phyloP scores from a whole-genome alignment of 2,888 invertebrate genomes.

The Orgyia antiqua region DNA sequence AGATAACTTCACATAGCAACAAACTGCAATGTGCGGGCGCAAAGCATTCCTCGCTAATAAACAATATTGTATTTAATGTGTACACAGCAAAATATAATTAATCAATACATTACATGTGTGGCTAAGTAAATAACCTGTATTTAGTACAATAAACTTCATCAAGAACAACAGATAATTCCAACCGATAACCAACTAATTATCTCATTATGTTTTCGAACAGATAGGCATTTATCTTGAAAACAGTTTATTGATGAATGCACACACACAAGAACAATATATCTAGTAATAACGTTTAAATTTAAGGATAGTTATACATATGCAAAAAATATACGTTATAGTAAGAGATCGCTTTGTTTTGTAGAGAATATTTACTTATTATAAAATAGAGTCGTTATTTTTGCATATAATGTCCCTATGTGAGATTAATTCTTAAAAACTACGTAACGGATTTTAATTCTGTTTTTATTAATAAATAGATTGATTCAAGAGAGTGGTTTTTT shows the following conservation, averaged over 20 bases:
- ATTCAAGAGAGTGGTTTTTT: too few relatives aligned
- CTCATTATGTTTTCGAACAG: slow-evolving; percentile 53
- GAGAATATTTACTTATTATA: too few relatives aligned
- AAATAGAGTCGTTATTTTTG: too few relatives aligned
- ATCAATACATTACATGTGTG: slow-evolving; percentile 40
- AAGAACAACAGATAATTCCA: slow-evolving; percentile 59
- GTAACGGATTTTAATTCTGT: too few relatives aligned
- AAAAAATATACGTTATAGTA: too few relatives aligned
- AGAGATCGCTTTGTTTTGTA: too few relatives aligned
- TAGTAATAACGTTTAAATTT: slow-evolving; percentile 21
- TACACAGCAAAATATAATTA: slow-evolving; percentile 38
- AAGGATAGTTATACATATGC: too few relatives aligned
- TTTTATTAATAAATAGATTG: too few relatives aligned
- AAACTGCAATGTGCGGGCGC: slow-evolving; percentile 9
- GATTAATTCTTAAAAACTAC: too few relatives aligned
- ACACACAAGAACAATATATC: slow-evolving; percentile 27
- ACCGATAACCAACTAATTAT: slow-evolving; percentile 60
- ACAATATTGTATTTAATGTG: slow-evolving; percentile 19
- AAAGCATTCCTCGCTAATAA: slow-evolving; percentile 22
- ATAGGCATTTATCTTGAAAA: slow-evolving; percentile 47
- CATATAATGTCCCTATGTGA: too few relatives aligned
- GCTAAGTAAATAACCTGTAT: slow-evolving; percentile 66
- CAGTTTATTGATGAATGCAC: slow-evolving; percentile 44
- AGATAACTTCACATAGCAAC: slow-evolving; percentile 13
- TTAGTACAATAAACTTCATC: slow-evolving; percentile 68